phyloP scores from a whole-genome alignment of 1,140 invertebrate genomes.

The Mycetomoellerius zeteki region DNA sequence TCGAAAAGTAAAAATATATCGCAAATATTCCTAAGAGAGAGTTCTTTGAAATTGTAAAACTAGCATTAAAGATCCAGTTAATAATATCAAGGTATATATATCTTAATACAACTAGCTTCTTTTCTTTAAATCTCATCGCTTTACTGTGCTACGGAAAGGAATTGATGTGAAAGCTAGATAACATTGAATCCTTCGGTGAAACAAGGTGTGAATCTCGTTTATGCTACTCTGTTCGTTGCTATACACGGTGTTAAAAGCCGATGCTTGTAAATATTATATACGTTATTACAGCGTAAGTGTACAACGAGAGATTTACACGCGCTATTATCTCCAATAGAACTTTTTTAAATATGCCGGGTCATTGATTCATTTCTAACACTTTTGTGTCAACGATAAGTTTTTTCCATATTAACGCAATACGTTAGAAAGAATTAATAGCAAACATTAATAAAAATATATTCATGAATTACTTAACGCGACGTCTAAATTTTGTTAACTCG shows the following conservation, averaged over 20 bases:
- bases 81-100: neutral
- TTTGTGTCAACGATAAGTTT: conserved; percentile 9
- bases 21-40: neutral
- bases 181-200: neutral
- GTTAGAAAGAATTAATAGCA: neutral
- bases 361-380: neutral
- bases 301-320: conserved; percentile 31
- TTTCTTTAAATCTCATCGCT: neutral
- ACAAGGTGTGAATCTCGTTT: conserved; percentile 18
- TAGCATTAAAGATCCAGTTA: neutral
- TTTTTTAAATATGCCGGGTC: neutral
- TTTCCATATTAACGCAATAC: neutral
- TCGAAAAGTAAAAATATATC: neutral
- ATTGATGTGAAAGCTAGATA: conserved; percentile 13
- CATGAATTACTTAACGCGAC: neutral
- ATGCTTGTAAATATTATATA: conserved; percentile 46
- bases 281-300: conserved; percentile 29
- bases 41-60: neutral
- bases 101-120: neutral
- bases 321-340: conserved; percentile 28
- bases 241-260: conserved; percentile 30
- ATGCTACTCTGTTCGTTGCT: conserved; percentile 16
- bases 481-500: neutral
- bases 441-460: neutral
- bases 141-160: neutral